Percentiles rank a stretch among this genome's conserved stretches.
Conservation (phyloP, 1,140 invertebrate species). For the Hormaphis cornu region DNA sequence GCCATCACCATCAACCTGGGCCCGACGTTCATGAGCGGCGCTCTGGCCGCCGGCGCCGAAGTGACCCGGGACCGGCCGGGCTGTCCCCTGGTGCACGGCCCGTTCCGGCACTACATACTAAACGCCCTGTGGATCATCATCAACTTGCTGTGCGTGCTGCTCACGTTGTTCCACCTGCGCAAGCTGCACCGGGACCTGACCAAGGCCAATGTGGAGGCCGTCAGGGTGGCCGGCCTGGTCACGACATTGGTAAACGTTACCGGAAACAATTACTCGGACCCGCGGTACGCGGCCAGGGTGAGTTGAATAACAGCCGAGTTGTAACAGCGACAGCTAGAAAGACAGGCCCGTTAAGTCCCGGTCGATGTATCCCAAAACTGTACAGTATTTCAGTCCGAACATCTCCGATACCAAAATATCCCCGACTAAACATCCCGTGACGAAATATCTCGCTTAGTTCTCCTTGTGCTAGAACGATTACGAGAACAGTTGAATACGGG, state of each 20-base stretch:
- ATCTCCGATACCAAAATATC: no score
- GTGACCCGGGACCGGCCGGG: conserved; percentile 64
- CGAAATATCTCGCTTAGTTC: no score
- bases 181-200: conserved; percentile 77
- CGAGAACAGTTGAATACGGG: no score
- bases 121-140: conserved; percentile 83
- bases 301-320: no score
- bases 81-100: conserved; percentile 60
- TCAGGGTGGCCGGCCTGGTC: conserved; percentile 61
- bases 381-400: no score
- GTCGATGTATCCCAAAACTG: no score
- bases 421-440: no score
- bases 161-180: conserved; percentile 73
- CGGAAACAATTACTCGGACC: conserved; percentile 42
- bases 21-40: conserved; percentile 77
- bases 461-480: no score
- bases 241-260: conserved; percentile 64
- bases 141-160: conserved; percentile 72
- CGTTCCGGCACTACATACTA: conserved; percentile 69
- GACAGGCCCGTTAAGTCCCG: no score
- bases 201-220: conserved; percentile 60
- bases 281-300: conserved; percentile 41
- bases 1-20: conserved; percentile 83
- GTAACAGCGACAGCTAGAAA: no score
- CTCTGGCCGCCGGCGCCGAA: conserved; percentile 71